These are phyloP conservation scores for Amyelois transitella DNA, from an alignment of 1,140 invertebrate species.

Conservation along the genomic window DNA sequence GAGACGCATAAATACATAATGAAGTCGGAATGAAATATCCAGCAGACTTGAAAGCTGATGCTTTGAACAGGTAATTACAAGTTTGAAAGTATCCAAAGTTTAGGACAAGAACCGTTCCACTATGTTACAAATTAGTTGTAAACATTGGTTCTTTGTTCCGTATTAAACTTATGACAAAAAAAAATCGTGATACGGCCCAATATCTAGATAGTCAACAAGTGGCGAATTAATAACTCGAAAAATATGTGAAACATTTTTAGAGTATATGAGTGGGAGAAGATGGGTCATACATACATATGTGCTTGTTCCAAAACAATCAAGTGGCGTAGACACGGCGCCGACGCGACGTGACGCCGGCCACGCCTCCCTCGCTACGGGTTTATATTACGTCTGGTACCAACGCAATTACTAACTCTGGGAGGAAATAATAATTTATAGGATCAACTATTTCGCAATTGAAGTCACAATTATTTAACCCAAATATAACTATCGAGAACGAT, in stretches of 20 bases:
- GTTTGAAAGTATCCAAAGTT: too few relatives aligned
- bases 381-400: constrained; percentile 38
- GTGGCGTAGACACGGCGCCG: constrained; percentile 47
- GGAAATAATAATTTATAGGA: constrained; percentile 24
- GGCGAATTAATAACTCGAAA: not conserved
- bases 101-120: too few relatives aligned
- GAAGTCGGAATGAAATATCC: constrained; percentile 22
- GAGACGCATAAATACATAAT: constrained; percentile 39
- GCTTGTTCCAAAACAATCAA: constrained; percentile 47
- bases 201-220: constrained; percentile 2
- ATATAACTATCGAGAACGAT: too few relatives aligned
- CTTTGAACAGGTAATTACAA: not conserved
- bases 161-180: too few relatives aligned
- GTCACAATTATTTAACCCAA: too few relatives aligned
- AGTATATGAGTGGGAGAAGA: constrained; percentile 10
- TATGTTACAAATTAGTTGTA: too few relatives aligned
- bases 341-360: constrained; percentile 58
- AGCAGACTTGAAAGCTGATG: constrained; percentile 8
- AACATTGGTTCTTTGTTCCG: too few relatives aligned
- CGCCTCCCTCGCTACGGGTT: constrained; percentile 47
- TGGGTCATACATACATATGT: constrained; percentile 34
- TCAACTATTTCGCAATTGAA: constrained; percentile 12
- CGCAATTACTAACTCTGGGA: constrained; percentile 24
- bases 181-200: too few relatives aligned
- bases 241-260: constrained; percentile 12